These are phyloP conservation scores for Burhinus bistriatus DNA, from an alignment of 2,113 vertebrate genomes.

Conservation along the genomic window DNA sequence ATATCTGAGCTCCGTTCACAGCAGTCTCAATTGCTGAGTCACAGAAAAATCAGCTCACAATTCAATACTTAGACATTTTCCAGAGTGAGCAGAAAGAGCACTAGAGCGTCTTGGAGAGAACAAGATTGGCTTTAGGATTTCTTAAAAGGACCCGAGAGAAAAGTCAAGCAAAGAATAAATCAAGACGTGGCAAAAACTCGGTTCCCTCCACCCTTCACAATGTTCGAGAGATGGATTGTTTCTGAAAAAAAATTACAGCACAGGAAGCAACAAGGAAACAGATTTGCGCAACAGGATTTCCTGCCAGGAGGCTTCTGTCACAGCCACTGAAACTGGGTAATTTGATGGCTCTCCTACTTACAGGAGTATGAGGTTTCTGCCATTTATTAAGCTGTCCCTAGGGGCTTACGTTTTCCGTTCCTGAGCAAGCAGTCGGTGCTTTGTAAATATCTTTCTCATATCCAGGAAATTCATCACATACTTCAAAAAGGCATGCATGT, in stretches of 20 bases:
- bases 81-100: neutral
- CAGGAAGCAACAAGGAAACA: slow-evolving; percentile 11
- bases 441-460: neutral
- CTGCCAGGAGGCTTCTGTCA: neutral
- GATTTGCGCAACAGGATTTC: slow-evolving; percentile 31
- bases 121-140: neutral
- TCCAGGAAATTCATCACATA: neutral
- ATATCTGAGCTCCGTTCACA: neutral
- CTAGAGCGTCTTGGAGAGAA: neutral
- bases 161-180: neutral
- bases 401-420: neutral
- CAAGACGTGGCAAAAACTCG: neutral
- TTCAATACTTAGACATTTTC: neutral
- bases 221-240: neutral
- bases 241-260: neutral
- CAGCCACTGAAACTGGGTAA: neutral
- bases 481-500: neutral
- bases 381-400: neutral
- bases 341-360: neutral
- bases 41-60: neutral
- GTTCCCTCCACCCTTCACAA: neutral
- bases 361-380: neutral
- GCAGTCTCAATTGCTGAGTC: neutral
- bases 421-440: neutral
- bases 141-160: neutral